These are phyloP conservation scores for Euthynnus affinis DNA, from an alignment of 2,797 vertebrate species.

Conservation along the genomic window DNA sequence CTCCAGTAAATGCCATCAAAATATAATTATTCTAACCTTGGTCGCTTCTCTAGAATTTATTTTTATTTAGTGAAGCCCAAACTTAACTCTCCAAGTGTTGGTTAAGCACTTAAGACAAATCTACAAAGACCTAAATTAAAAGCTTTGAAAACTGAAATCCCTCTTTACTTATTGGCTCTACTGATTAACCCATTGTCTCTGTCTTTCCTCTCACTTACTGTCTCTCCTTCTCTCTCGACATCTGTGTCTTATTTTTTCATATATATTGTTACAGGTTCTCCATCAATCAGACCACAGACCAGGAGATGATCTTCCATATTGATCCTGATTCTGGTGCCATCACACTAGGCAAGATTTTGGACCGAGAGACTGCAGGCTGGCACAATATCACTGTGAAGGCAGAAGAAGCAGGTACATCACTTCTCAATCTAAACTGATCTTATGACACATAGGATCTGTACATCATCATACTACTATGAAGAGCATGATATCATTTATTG, in stretches of 20 bases:
- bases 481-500: not conserved
- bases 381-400: slow-evolving; percentile 97
- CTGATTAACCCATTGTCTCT: not conserved
- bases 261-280: slow-evolving; percentile 87
- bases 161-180: not conserved
- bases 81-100: not conserved
- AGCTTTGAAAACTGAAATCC: not conserved
- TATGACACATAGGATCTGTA: not conserved
- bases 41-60: not conserved
- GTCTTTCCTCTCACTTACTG: not conserved
- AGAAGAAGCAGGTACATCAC: slow-evolving; percentile 91
- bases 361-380: slow-evolving; percentile 96
- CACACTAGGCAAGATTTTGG: slow-evolving; percentile 92
- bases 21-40: slow-evolving; percentile 38
- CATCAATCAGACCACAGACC: slow-evolving; percentile 91
- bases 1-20: slow-evolving; percentile 41
- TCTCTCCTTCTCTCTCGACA: not conserved
- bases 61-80: slow-evolving; percentile 4
- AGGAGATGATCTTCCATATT: slow-evolving; percentile 95
- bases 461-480: not conserved
- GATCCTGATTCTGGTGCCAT: slow-evolving; percentile 93
- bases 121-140: not conserved
- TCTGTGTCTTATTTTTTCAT: slow-evolving; percentile 4
- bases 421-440: not conserved
- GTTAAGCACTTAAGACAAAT: not conserved